Percentiles rank a stretch among this genome's conserved stretches.
These are phyloP conservation scores for Drosophila paranaensis DNA, from an alignment of 2,888 invertebrate species.

Conservation along the genomic window DNA sequence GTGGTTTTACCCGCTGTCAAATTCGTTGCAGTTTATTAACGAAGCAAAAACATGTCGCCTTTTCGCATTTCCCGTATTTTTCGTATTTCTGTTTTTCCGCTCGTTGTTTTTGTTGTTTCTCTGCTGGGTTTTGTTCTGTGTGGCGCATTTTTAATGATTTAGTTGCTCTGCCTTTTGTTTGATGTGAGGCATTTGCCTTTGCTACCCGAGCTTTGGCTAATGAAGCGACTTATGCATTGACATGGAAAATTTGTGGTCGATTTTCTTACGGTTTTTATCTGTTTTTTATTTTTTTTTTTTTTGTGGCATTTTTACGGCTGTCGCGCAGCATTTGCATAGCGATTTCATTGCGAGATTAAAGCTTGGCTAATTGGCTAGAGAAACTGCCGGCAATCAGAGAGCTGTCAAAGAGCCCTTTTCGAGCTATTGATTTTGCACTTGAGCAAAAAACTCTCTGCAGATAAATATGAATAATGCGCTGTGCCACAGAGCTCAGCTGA, in stretches of 20 bases:
- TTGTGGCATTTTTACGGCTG: slow-evolving; percentile 55
- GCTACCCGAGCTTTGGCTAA: slow-evolving; percentile 53
- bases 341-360: slow-evolving; percentile 27
- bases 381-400: slow-evolving; percentile 8
- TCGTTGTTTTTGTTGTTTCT: slow-evolving; percentile 4
- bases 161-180: slow-evolving; percentile 54
- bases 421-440: slow-evolving; percentile 32
- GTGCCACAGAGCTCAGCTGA: slow-evolving; percentile 16
- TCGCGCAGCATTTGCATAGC: slow-evolving; percentile 69
- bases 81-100: slow-evolving; percentile 32
- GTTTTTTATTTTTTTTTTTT: slow-evolving; percentile 17
- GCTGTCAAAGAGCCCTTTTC: not conserved
- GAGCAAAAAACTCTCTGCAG: slow-evolving; percentile 3
- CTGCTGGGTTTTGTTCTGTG: slow-evolving; percentile 25
- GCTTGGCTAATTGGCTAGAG: slow-evolving; percentile 62
- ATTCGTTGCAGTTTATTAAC: slow-evolving; percentile 78
- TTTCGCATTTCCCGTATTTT: slow-evolving; percentile 21
- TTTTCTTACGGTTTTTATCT: slow-evolving; percentile 25
- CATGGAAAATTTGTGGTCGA: slow-evolving; percentile 77
- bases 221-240: slow-evolving; percentile 80
- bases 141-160: slow-evolving; percentile 70
- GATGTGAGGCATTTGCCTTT: slow-evolving; percentile 48
- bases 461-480: slow-evolving; percentile 47
- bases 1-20: slow-evolving; percentile 57
- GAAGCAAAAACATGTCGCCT: slow-evolving; percentile 72